phyloP scores from a whole-genome alignment of 1,140 invertebrate species.

The Galendromus occidentalis region DNA sequence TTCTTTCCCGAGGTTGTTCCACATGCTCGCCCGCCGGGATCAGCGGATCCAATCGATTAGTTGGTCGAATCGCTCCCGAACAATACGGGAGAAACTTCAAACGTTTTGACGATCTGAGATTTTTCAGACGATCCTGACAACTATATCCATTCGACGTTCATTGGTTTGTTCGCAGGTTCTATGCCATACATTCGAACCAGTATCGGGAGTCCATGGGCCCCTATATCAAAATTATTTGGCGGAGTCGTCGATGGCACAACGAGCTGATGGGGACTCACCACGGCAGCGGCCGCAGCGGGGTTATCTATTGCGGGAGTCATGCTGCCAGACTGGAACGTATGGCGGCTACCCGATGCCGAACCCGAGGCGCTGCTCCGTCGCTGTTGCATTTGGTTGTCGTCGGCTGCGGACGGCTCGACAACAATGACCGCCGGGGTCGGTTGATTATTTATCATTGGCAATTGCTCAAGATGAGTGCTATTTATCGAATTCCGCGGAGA shows the following conservation, averaged over 20 bases:
- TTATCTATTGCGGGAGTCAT: background rate
- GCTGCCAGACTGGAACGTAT: background rate
- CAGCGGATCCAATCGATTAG: too few relatives aligned
- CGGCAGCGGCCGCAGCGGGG: conserved; percentile 6
- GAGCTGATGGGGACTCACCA: conserved; percentile 11
- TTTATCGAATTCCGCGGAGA: conserved; percentile 18
- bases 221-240: conserved; percentile 15
- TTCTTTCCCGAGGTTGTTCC: too few relatives aligned
- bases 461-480: background rate
- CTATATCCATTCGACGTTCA: conserved; percentile 19
- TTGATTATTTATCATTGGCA: background rate
- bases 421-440: background rate
- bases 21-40: too few relatives aligned
- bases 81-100: too few relatives aligned
- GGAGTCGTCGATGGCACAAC: background rate
- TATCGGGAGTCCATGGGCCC: conserved; percentile 14
- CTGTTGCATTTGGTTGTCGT: background rate
- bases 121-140: too few relatives aligned
- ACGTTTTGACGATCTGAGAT: too few relatives aligned
- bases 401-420: background rate
- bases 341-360: background rate
- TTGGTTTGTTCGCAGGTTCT: conserved; percentile 20
- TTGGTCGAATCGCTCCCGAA: too few relatives aligned
- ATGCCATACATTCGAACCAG: conserved; percentile 19
- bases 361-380: background rate